Evolutionary conservation across 2,797 vertebrate genomes (phyloP).

Genomic region (Pogoniulus pusillus): DNA sequence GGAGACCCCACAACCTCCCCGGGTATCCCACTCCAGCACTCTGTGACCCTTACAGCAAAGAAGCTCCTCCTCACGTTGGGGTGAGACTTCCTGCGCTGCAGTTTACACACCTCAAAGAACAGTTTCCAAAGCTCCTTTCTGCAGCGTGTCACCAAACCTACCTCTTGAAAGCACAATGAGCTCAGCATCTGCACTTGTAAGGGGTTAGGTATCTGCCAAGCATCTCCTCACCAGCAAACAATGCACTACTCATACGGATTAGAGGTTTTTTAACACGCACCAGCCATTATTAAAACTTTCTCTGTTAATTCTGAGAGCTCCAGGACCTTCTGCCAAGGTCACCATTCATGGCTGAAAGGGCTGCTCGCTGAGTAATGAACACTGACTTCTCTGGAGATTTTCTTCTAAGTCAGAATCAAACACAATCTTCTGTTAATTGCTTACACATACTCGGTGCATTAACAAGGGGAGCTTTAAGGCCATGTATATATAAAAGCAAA

Average conservation of each 20-base stretch:
- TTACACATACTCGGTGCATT: conserved; percentile 18
- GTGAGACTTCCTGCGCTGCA: no score
- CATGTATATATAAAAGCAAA: background rate
- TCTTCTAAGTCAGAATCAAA: conserved; percentile 27
- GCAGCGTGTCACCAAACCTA: conserved; percentile 48
- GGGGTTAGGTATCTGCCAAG: conserved; percentile 50
- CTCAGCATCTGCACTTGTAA: conserved; percentile 47
- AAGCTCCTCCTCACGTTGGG: no score
- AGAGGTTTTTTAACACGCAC: background rate
- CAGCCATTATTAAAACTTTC: conserved; percentile 52
- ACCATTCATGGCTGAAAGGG: conserved; percentile 31
- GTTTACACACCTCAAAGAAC: conserved; percentile 2
- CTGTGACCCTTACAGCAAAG: no score
- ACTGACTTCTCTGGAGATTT: conserved; percentile 28
- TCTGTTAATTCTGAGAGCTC: conserved; percentile 23
- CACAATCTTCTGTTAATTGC: conserved; percentile 50
- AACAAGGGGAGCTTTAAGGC: conserved; percentile 29
- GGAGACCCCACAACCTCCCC: no score
- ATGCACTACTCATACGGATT: conserved; percentile 31
- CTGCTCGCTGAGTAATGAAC: conserved; percentile 32
- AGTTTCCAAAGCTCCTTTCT: conserved; percentile 52
- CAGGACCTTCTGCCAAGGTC: conserved; percentile 53
- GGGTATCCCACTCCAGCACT: no score
- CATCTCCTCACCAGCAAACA: conserved; percentile 45
- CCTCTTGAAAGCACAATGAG: conserved; percentile 41